Evolutionary conservation across 2,797 vertebrate species (phyloP).

Genomic region (Perodicticus potto): DNA sequence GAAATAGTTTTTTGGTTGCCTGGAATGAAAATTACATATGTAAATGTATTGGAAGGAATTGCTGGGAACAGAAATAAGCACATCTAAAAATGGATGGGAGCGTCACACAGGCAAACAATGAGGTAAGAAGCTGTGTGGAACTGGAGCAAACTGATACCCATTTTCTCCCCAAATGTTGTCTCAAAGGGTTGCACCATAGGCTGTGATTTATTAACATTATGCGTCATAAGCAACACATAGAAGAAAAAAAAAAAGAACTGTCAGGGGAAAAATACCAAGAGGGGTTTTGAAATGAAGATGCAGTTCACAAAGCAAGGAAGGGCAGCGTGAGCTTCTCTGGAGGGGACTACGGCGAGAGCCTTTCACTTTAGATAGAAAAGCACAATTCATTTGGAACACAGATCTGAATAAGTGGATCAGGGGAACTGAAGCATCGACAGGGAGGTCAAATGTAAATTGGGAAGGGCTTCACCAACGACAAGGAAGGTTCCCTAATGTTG

Average conservation of each 20-base stretch:
- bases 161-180: not conserved
- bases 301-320: not conserved
- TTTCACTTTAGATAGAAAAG: slow-evolving; percentile 25
- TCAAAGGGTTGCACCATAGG: slow-evolving; percentile 21
- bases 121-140: slow-evolving; percentile 20
- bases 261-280: not conserved
- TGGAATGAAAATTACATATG: slow-evolving; percentile 69
- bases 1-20: slow-evolving; percentile 23
- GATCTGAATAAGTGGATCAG: slow-evolving; percentile 41
- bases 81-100: slow-evolving; percentile 60
- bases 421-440: not conserved
- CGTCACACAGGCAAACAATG: slow-evolving; percentile 33
- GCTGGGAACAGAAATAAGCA: slow-evolving; percentile 59
- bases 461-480: slow-evolving; percentile 22
- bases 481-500: not conserved
- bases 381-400: slow-evolving; percentile 55
- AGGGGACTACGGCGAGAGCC: not conserved
- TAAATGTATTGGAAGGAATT: slow-evolving; percentile 65
- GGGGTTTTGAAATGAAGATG: slow-evolving; percentile 50
- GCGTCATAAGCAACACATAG: not conserved
- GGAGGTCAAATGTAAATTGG: slow-evolving; percentile 15
- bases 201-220: slow-evolving; percentile 31
- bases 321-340: not conserved
- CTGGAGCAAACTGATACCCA: not conserved
- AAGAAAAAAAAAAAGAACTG: not conserved